A percentile compares a stretch with the other conserved stretches of the same genome.
These are phyloP conservation scores for Toxostoma redivivum DNA, from an alignment of 2,113 vertebrate species.

Conservation along the genomic window DNA sequence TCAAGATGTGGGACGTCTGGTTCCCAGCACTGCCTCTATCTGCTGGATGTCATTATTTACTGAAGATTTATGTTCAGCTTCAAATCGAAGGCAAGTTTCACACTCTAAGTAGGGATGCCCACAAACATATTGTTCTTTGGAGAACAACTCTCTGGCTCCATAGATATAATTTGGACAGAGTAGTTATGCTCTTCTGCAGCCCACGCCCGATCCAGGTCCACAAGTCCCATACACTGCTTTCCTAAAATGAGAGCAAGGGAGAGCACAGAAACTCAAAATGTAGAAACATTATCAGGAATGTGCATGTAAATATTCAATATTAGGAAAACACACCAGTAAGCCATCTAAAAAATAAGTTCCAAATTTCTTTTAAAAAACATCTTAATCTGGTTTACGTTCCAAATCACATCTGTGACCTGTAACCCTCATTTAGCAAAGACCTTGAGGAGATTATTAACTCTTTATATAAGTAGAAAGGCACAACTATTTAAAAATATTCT, in stretches of 20 bases:
- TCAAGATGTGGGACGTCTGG: background rate
- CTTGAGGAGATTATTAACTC: background rate
- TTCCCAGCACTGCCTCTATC: background rate
- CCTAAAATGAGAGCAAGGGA: constrained; percentile 71
- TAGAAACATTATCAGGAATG: background rate
- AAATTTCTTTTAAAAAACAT: background rate
- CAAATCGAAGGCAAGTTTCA: background rate
- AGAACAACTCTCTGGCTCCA: constrained; percentile 95
- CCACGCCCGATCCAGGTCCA: constrained; percentile 92
- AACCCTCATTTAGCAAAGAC: background rate
- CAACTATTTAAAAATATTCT: background rate
- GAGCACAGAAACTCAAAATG: background rate
- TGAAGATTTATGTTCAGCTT: background rate
- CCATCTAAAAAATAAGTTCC: background rate
- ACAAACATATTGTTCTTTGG: constrained; percentile 98
- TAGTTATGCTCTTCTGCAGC: constrained; percentile 86
- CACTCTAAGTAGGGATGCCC: constrained; percentile 68
- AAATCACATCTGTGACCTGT: background rate
- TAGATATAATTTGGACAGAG: constrained; percentile 85
- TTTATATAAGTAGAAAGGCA: background rate
- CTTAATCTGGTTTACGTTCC: background rate
- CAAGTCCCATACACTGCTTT: constrained; percentile 95
- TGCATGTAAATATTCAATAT: background rate
- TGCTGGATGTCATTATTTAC: constrained; percentile 4
- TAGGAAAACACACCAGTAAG: background rate